Evolutionary conservation across 2,113 vertebrate species (phyloP), one percentile per base, ranked within the genome.

Genomic region (Psilopogon haemacephalus): DNA sequence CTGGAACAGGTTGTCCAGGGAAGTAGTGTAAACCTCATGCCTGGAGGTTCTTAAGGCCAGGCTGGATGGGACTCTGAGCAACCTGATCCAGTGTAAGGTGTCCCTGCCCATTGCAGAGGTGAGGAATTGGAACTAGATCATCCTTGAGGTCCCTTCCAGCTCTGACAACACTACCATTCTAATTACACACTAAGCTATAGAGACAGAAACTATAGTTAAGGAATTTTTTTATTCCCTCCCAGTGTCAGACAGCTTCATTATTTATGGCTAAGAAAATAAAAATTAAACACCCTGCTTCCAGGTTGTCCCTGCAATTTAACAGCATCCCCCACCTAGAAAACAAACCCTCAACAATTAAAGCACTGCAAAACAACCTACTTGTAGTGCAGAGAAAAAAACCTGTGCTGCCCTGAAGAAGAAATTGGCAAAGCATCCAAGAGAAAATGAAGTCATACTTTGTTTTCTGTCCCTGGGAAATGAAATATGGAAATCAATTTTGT

Each of bases 391-490:
- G 44, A 84, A 81, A 95, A 88, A 74, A 15, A n/a, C n/a, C 20
- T 38, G 91, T 80, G 74, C 59, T 77, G 18, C 16, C 73, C 52
- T 35, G 7, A 81, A 90, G 50, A 92, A 91, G 19, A 69, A 89
- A 84, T 7, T 46, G 55, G 60, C 9, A 87, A 93, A 54, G 52
- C 46, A 59, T 52, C 32, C 21, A 81, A 70, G 87, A 62, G 44
- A 72, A 89, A 87, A 86, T 38, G 8, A 86, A 75, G 11, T 67
- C 58, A 80, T 27, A 23, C 5, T 62, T 85, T n/a, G n/a, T n/a
- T 73, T 88, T 77, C 55, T 71, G 6, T 19, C 38, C 84, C 55
- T 58, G 21, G 14, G 37, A 81, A 89, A 60, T 52, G 21, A 93
- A 83, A 58, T 52, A 73, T 40, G 38, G 68, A 85, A 91, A 83